Evolutionary conservation across 2,888 invertebrate species (phyloP).

Genomic region (Mimas tiliae): DNA sequence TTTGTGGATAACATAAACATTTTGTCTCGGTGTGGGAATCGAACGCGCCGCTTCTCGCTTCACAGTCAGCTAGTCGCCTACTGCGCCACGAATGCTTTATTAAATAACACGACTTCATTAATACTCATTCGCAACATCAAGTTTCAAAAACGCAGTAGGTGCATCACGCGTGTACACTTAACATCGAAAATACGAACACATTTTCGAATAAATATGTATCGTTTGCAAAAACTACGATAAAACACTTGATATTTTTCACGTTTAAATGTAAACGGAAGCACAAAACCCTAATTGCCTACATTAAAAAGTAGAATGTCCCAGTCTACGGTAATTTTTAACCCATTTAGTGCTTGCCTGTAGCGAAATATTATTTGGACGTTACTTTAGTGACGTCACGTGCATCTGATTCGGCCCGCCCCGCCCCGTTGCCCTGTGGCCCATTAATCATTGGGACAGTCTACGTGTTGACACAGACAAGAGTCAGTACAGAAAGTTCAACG

Average conservation of each 20-base stretch:
- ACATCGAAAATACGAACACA: neutral
- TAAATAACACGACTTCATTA: too few relatives aligned
- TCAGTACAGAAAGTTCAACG: constrained; percentile 24
- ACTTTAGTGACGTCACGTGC: constrained; percentile 75
- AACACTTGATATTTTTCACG: constrained; percentile 20
- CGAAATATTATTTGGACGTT: constrained; percentile 67
- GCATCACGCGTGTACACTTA: neutral
- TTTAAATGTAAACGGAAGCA: constrained; percentile 6
- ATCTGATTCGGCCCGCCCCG: constrained; percentile 67
- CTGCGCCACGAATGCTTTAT: too few relatives aligned
- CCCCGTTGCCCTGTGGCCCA: constrained; percentile 57
- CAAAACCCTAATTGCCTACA: constrained; percentile 22
- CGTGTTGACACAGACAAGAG: constrained; percentile 55
- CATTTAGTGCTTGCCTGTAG: constrained; percentile 48
- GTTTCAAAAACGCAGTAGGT: too few relatives aligned
- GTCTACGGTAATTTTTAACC: constrained; percentile 45
- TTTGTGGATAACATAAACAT: too few relatives aligned
- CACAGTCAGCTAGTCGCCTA: too few relatives aligned
- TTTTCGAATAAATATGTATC: neutral
- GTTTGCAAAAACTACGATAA: neutral
- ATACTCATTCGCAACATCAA: too few relatives aligned
- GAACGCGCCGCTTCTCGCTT: too few relatives aligned
- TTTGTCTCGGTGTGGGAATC: too few relatives aligned
- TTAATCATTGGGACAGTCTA: constrained; percentile 72
- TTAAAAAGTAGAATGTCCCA: constrained; percentile 40